Percentiles rank a stretch among this genome's conserved stretches.
phyloP scores from a whole-genome alignment of 2,113 vertebrate genomes.

The Natator depressus region DNA sequence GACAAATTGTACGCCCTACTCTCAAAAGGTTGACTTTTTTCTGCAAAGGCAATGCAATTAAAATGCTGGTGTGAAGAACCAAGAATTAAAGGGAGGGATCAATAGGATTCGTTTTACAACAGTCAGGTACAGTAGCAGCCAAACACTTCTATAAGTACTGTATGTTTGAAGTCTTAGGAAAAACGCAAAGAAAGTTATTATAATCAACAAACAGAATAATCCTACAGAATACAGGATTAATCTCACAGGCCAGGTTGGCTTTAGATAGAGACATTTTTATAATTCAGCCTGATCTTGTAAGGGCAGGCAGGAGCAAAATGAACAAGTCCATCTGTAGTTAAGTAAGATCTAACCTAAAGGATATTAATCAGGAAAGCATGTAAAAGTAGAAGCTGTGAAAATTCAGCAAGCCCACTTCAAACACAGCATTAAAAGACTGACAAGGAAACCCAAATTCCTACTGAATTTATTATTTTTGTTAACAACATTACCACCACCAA shows the following conservation, averaged over 20 bases:
- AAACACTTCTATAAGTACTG: not conserved
- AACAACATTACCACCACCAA: not conserved
- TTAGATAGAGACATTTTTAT: not conserved
- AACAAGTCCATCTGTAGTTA: not conserved
- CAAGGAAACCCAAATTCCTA: not conserved
- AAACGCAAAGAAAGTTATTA: not conserved
- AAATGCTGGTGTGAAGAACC: not conserved
- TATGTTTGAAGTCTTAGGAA: not conserved
- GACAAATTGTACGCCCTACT: not conserved
- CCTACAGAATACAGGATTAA: rapidly evolving
- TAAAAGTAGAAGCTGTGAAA: not conserved
- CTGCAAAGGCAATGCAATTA: not conserved
- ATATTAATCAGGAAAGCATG: not conserved
- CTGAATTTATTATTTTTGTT: not conserved
- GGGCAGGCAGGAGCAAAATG: not conserved
- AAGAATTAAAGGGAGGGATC: not conserved
- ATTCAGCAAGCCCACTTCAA: not conserved
- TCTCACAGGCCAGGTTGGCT: not conserved
- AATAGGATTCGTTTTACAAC: not conserved
- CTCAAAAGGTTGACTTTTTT: rapidly evolving
- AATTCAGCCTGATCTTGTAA: not conserved
- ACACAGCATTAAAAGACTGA: not conserved
- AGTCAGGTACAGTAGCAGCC: not conserved
- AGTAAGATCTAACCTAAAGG: not conserved
- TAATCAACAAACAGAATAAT: not conserved